Evolutionary conservation across 2,113 vertebrate genomes (phyloP).

Genomic region (Phrynosoma blainvillii): DNA sequence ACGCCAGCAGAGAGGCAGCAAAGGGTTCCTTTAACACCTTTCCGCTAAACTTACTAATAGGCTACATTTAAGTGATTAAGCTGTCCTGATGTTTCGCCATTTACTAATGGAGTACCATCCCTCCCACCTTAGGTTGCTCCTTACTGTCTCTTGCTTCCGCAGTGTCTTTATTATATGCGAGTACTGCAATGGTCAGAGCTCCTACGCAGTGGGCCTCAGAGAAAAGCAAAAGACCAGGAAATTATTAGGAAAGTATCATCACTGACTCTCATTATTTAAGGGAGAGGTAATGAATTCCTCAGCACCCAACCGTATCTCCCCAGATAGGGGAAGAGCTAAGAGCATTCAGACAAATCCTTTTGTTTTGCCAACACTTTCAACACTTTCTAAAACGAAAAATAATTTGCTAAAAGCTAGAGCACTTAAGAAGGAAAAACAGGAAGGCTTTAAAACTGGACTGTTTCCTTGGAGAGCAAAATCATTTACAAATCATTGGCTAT

Average conservation of each 20-base stretch:
- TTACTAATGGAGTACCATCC: slow-evolving; percentile 53
- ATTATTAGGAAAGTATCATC: slow-evolving; percentile 42
- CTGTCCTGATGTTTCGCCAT: slow-evolving; percentile 66
- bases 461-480: not conserved
- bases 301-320: slow-evolving; percentile 53
- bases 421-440: not conserved
- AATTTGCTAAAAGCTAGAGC: slow-evolving; percentile 23
- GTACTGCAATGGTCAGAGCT: slow-evolving; percentile 54
- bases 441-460: not conserved
- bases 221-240: slow-evolving; percentile 53
- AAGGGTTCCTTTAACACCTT: slow-evolving; percentile 78
- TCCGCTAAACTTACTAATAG: slow-evolving; percentile 77
- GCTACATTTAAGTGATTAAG: slow-evolving; percentile 71
- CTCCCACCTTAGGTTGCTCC: slow-evolving; percentile 55
- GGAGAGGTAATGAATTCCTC: slow-evolving; percentile 40
- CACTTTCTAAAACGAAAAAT: slow-evolving; percentile 34
- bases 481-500: not conserved
- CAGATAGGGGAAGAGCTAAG: slow-evolving; percentile 54
- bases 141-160: slow-evolving; percentile 55
- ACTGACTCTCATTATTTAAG: slow-evolving; percentile 52
- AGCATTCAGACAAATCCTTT: slow-evolving; percentile 72
- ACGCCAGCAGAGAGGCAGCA: slow-evolving; percentile 72
- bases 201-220: slow-evolving; percentile 59
- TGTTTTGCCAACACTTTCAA: slow-evolving; percentile 74
- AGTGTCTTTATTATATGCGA: slow-evolving; percentile 54